Base-by-base conservation (phyloP, 2,797 vertebrate genomes). In the Tachyglossus aculeatus region DNA sequence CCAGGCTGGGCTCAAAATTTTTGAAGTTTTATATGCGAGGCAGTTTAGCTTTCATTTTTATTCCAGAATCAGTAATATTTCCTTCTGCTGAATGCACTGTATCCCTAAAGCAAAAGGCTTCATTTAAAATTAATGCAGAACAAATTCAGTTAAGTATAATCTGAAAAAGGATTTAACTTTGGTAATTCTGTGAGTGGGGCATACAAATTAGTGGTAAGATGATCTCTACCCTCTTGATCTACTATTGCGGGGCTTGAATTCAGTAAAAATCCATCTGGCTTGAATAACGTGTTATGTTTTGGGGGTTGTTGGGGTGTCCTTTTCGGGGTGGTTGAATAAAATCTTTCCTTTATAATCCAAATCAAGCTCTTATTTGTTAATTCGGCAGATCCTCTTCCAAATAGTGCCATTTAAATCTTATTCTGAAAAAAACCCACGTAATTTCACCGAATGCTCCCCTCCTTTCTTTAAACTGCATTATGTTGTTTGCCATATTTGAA, bases 281-380 rank as follows among this genome's bases (percentile, higher is more conserved):
- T 87, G 88, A 89, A 89, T 85, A 83, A 76, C 79, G 70, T 77
- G 40, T n/a, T 64, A 47, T 63, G 44, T 31, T 62, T 68, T 73
- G 67, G 0, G 13, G 34, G 16, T 58, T 83, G 31, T 67, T 52
- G 41, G 16, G 1, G 14, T 75, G 52, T 76, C 77, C 82, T 82
- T 73, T 78, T 71, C 86, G 59, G 29, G 69, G 29, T 37, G 73
- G 45, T 73, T 61, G 59, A 79, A 79, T 65, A 74, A 84, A 79
- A 80, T 60, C 67, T 65, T 73, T 41, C 41, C 74, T 77, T 87
- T 83, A n/a, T 66, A 67, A 72, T 66, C 59, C 58, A 77, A 59
- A 55, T 41, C 48, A 60, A 74, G 67, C 14, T 31, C 33, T 36
- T 65, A 53, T 70, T 78, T 84, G 82, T 78, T 68, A 77, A 64